A percentile compares a stretch with the other conserved stretches of the same genome.
Evolutionary conservation across 2,113 vertebrate species (phyloP).

Genomic region (Nicator chloris): DNA sequence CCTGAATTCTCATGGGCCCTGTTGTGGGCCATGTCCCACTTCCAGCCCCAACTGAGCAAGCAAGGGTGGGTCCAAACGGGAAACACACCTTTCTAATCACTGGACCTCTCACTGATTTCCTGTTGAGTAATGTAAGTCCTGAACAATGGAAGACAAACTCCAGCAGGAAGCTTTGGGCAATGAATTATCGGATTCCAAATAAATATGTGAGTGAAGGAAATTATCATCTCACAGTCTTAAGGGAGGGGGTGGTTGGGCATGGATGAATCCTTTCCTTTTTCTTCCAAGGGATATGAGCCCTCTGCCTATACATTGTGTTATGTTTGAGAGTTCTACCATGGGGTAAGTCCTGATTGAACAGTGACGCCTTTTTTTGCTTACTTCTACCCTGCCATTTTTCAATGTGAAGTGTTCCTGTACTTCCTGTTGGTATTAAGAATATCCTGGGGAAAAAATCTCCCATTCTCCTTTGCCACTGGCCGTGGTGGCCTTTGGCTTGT

Average conservation of each 20-base stretch:
- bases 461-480: background rate
- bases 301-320: constrained; percentile 8
- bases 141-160: constrained; percentile 58
- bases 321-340: background rate
- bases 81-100: constrained; percentile 53
- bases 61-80: background rate
- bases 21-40: background rate
- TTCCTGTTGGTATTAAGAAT: background rate
- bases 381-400: background rate
- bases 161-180: constrained; percentile 48
- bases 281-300: background rate
- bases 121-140: constrained; percentile 52
- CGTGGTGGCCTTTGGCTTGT: background rate
- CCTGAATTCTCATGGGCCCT: background rate
- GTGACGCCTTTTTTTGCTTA: background rate
- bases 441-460: background rate
- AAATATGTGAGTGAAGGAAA: constrained; percentile 42
- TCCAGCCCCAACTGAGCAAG: background rate
- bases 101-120: constrained; percentile 52
- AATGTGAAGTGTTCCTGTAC: background rate
- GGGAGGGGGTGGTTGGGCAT: background rate
- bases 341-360: background rate
- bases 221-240: background rate
- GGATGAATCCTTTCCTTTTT: background rate
- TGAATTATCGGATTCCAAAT: constrained; percentile 58